Conservation (phyloP, 2,113 vertebrate genomes). For the Crocuta crocuta region DNA sequence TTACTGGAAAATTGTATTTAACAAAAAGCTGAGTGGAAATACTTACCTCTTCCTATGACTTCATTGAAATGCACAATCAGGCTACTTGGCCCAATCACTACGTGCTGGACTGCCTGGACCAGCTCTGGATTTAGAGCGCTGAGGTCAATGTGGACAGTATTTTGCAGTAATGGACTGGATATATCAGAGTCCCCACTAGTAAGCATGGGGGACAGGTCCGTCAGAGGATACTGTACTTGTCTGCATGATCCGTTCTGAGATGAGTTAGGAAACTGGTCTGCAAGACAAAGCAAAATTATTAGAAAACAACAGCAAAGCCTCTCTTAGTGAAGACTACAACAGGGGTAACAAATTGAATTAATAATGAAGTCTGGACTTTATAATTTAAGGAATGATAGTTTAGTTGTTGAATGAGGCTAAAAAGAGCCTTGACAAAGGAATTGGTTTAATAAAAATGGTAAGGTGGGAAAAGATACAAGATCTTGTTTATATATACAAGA, state of each 20-base stretch:
- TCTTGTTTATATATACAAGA: neutral
- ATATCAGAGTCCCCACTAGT: slow-evolving; percentile 93
- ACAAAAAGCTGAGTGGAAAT: slow-evolving; percentile 37
- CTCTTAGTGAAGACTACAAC: neutral
- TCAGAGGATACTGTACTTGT: slow-evolving; percentile 91
- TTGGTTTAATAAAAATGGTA: neutral
- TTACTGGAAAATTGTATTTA: slow-evolving; percentile 64
- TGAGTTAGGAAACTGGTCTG: slow-evolving; percentile 94
- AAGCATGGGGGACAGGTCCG: slow-evolving; percentile 94
- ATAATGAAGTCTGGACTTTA: slow-evolving; percentile 5
- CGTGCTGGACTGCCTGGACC: slow-evolving; percentile 96
- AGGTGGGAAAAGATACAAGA: neutral
- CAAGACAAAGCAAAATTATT: slow-evolving; percentile 79
- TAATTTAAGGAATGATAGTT: neutral
- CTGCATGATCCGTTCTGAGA: slow-evolving; percentile 94
- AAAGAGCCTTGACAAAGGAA: neutral
- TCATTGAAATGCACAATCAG: slow-evolving; percentile 96
- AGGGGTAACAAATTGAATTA: neutral
- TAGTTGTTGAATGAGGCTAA: neutral
- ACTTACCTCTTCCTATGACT: slow-evolving; percentile 98
- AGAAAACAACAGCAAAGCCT: slow-evolving; percentile 5
- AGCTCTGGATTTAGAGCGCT: slow-evolving; percentile 95
- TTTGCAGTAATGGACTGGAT: slow-evolving; percentile 94
- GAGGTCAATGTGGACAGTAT: slow-evolving; percentile 94
- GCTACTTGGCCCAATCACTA: slow-evolving; percentile 95